These are phyloP conservation scores for Stegana nigrithorax DNA, from an alignment of 2,888 invertebrate species.

Conservation along the genomic window DNA sequence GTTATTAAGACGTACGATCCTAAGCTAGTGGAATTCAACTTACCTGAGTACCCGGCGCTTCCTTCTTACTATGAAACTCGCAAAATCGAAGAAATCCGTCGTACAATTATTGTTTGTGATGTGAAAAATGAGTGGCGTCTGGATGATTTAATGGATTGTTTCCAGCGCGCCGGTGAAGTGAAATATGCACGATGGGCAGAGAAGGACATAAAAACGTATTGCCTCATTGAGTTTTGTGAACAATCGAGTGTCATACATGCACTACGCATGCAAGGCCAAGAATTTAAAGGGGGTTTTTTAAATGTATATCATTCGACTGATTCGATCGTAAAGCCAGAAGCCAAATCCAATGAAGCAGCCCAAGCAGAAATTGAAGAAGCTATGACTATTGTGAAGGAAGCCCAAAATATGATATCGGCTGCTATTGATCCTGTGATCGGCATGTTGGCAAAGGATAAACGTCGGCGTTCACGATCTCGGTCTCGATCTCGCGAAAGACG, in stretches of 20 bases:
- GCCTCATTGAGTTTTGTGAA: constrained; percentile 93
- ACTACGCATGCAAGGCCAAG: constrained; percentile 83
- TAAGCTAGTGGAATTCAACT: constrained; percentile 80
- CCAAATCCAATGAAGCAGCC: constrained; percentile 95
- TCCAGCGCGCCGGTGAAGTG: constrained; percentile 89
- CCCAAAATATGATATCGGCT: constrained; percentile 93
- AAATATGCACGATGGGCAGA: constrained; percentile 94
- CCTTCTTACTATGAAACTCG: constrained; percentile 88
- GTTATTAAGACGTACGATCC: constrained; percentile 93
- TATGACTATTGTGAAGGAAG: constrained; percentile 96
- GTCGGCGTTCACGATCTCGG: constrained; percentile 71
- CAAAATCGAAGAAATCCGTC: constrained; percentile 94
- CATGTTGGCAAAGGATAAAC: constrained; percentile 85
- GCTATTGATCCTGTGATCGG: constrained; percentile 93
- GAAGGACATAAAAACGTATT: constrained; percentile 82
- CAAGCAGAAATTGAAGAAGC: constrained; percentile 96
- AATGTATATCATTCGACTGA: constrained; percentile 91
- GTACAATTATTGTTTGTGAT: constrained; percentile 90
- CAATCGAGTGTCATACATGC: constrained; percentile 90
- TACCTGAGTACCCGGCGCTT: constrained; percentile 91
- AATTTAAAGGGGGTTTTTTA: constrained; percentile 77
- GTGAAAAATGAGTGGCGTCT: constrained; percentile 78
- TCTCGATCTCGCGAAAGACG: constrained; percentile 74
- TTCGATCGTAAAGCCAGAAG: constrained; percentile 91
- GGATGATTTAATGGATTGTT: constrained; percentile 90